A percentile compares a stretch with the other conserved stretches of the same genome.
phyloP scores from a whole-genome alignment of 2,888 invertebrate species.

The Pasiphila rectangulata region DNA sequence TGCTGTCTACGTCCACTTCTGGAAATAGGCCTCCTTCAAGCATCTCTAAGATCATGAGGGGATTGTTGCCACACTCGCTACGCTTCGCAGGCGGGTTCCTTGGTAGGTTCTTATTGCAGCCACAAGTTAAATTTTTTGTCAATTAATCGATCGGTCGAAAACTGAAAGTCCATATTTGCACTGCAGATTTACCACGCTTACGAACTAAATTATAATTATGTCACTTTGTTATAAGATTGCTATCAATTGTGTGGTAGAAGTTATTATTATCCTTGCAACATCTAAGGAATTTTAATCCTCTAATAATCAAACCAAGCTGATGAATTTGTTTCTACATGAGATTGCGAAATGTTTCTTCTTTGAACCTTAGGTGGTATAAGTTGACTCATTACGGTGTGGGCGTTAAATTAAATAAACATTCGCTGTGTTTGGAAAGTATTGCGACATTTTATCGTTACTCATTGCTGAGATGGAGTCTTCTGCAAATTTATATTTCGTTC shows the following conservation, averaged over 20 bases:
- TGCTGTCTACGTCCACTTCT: too few relatives aligned
- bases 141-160: too few relatives aligned
- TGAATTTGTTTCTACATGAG: too few relatives aligned
- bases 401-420: conserved; percentile 23
- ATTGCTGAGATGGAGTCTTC: too few relatives aligned
- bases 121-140: too few relatives aligned
- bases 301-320: too few relatives aligned
- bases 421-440: conserved; percentile 4
- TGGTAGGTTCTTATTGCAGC: too few relatives aligned
- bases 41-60: too few relatives aligned
- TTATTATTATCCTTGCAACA: background rate
- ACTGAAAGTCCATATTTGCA: background rate
- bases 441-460: conserved; percentile 7
- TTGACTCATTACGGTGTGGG: conserved; percentile 22
- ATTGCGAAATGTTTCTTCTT: background rate
- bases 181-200: background rate
- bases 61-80: too few relatives aligned
- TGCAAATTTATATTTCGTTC: background rate
- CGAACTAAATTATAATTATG: background rate
- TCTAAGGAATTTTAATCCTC: too few relatives aligned
- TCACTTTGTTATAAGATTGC: background rate
- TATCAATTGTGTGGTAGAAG: conserved; percentile 1
- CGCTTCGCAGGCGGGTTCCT: too few relatives aligned
- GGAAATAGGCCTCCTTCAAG: too few relatives aligned
- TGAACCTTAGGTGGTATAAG: conserved; percentile 1